Percentiles rank a stretch among this genome's conserved stretches.
Evolutionary conservation across 1,140 invertebrate species (phyloP).

Genomic region (Parasteatoda tepidariorum): DNA sequence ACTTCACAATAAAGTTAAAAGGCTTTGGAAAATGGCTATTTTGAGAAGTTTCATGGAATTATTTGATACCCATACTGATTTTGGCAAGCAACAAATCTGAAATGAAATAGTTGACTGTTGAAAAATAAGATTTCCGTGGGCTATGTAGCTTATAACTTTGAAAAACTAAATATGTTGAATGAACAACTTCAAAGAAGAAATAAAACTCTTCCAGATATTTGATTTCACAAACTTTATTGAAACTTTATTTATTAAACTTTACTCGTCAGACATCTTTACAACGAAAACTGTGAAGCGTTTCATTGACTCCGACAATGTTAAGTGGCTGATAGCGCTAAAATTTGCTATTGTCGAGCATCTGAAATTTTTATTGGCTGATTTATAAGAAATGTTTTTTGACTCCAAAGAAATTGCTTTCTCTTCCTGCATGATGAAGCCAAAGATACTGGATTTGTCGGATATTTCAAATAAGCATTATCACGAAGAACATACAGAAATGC

Average conservation of each 20-base stretch:
- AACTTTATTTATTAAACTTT: too few species aligned
- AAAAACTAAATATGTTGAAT: slow-evolving; percentile 45
- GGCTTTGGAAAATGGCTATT: slow-evolving; percentile 44
- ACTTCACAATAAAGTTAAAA: slow-evolving; percentile 29
- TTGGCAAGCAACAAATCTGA: slow-evolving; percentile 40
- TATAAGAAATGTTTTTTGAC: slow-evolving; percentile 31
- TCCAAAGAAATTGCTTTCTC: slow-evolving; percentile 16
- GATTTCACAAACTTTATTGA: slow-evolving; percentile 32
- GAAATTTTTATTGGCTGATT: slow-evolving; percentile 40
- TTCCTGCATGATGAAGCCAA: slow-evolving; percentile 7
- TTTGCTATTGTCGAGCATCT: slow-evolving; percentile 39
- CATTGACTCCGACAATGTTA: slow-evolving; percentile 31
- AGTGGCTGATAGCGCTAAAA: slow-evolving; percentile 16
- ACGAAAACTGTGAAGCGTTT: slow-evolving; percentile 32
- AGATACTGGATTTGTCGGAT: slow-evolving; percentile 17
- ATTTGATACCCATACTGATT: slow-evolving; percentile 22
- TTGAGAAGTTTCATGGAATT: slow-evolving; percentile 40
- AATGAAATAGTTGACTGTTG: slow-evolving; percentile 19
- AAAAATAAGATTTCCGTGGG: slow-evolving; percentile 51
- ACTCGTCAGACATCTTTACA: background rate
- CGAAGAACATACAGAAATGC: slow-evolving; percentile 7
- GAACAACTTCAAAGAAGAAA: slow-evolving; percentile 55
- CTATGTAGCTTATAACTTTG: slow-evolving; percentile 59
- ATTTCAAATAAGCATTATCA: slow-evolving; percentile 31
- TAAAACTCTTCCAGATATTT: slow-evolving; percentile 54